Evolutionary conservation across 2,797 vertebrate genomes (phyloP).

Genomic region (Hippocampus kuda): DNA sequence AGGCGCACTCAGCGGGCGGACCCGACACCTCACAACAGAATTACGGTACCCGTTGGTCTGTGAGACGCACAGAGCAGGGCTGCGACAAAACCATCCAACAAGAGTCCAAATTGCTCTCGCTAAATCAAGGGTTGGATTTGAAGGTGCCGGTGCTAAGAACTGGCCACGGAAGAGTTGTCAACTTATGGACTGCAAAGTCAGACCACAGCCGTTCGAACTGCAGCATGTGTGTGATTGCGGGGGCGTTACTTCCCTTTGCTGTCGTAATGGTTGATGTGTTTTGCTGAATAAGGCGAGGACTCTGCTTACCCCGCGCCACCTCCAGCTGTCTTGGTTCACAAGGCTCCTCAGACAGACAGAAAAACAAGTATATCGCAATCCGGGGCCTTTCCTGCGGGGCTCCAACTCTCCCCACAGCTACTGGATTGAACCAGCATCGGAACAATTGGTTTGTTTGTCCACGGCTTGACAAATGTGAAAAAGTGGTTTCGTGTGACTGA

Average conservation of each 20-base stretch:
- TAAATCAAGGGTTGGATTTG: background rate
- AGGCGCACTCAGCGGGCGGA: constrained; percentile 53
- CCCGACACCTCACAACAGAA: constrained; percentile 49
- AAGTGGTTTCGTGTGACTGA: background rate
- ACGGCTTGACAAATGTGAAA: background rate
- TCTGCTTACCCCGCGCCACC: constrained; percentile 42
- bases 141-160: background rate
- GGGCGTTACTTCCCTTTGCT: constrained; percentile 46
- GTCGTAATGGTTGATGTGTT: constrained; percentile 34
- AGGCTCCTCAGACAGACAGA: constrained; percentile 55
- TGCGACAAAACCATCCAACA: constrained; percentile 30
- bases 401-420: constrained; percentile 42
- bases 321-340: constrained; percentile 47
- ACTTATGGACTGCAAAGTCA: background rate
- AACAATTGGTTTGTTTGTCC: constrained; percentile 3
- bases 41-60: constrained; percentile 49
- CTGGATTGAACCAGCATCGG: constrained; percentile 25
- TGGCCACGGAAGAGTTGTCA: background rate
- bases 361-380: constrained; percentile 51
- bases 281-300: constrained; percentile 53
- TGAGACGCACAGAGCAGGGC: constrained; percentile 25
- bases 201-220: background rate
- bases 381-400: constrained; percentile 54
- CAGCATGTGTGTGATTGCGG: background rate
- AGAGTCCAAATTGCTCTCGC: constrained; percentile 3